Percentiles rank a stretch among this genome's conserved stretches.
Evolutionary conservation across 2,113 vertebrate genomes (phyloP).

Genomic region (Coracopsis vasa): DNA sequence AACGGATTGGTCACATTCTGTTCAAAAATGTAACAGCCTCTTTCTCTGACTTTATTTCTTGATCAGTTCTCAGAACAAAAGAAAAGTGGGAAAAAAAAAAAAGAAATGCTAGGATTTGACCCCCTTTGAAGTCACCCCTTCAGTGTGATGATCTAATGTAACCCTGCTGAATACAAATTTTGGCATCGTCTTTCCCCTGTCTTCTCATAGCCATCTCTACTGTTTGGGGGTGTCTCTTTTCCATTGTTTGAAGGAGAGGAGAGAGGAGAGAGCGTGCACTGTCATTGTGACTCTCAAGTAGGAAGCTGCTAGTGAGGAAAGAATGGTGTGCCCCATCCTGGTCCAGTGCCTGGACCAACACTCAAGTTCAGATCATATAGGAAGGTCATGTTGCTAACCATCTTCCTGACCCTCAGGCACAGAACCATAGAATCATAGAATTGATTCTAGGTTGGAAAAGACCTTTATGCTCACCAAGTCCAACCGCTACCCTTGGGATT

Average conservation of each 20-base stretch:
- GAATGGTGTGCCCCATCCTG: neutral
- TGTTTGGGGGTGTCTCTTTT: neutral
- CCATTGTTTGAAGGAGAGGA: neutral
- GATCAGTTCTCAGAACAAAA: neutral
- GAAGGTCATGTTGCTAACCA: neutral
- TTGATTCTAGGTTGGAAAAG: neutral
- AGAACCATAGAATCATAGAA: neutral
- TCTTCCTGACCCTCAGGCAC: neutral
- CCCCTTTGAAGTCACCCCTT: neutral
- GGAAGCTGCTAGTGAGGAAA: neutral
- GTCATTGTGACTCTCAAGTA: neutral
- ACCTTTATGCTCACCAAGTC: neutral
- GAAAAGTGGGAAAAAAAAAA: neutral
- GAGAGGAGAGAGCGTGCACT: neutral
- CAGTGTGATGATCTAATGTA: neutral
- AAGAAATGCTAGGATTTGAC: neutral
- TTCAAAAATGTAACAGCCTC: neutral
- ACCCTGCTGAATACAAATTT: neutral
- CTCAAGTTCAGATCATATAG: neutral
- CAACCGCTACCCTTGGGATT: neutral
- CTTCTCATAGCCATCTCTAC: neutral
- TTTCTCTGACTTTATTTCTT: neutral
- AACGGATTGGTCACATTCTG: neutral
- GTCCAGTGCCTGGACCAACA: neutral
- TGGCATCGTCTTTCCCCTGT: neutral